Conservation (phyloP, 2,113 vertebrate species). For the Toxotes jaculatrix region DNA sequence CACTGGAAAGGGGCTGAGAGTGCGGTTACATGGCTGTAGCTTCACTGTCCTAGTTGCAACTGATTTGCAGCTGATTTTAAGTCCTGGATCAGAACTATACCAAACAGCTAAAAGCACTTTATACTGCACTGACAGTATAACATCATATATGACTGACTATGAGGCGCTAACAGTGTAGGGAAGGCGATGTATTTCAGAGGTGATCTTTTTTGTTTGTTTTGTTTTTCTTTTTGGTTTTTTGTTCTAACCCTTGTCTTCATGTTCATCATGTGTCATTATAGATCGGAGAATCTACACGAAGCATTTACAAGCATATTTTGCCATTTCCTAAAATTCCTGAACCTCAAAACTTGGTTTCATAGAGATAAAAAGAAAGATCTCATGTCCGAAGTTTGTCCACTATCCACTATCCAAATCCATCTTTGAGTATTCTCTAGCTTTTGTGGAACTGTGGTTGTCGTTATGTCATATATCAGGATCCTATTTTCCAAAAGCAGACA, state of each 20-base stretch:
- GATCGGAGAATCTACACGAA: not conserved
- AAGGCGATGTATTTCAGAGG: too few relatives aligned
- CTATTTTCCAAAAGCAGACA: not conserved
- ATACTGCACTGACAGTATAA: not conserved
- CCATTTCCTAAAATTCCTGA: not conserved
- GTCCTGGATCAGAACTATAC: not conserved
- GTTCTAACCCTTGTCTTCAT: too few relatives aligned
- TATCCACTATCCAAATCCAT: too few relatives aligned
- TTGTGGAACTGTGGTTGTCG: not conserved
- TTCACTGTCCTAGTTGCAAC: slow-evolving; percentile 52
- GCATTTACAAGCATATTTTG: not conserved
- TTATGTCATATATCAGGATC: not conserved
- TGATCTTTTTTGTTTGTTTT: too few relatives aligned
- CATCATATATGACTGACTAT: not conserved
- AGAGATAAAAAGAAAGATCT: too few relatives aligned
- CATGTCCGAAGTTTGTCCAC: not conserved
- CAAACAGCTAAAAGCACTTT: not conserved
- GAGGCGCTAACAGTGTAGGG: not conserved
- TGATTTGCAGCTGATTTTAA: slow-evolving; percentile 56
- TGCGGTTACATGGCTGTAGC: slow-evolving; percentile 17
- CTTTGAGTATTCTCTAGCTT: not conserved
- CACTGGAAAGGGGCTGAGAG: not conserved
- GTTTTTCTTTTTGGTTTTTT: not conserved
- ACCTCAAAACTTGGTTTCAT: too few relatives aligned
- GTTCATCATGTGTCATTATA: not conserved